phyloP scores from a whole-genome alignment of 2,888 invertebrate species.

The Masnerella sp. region DNA sequence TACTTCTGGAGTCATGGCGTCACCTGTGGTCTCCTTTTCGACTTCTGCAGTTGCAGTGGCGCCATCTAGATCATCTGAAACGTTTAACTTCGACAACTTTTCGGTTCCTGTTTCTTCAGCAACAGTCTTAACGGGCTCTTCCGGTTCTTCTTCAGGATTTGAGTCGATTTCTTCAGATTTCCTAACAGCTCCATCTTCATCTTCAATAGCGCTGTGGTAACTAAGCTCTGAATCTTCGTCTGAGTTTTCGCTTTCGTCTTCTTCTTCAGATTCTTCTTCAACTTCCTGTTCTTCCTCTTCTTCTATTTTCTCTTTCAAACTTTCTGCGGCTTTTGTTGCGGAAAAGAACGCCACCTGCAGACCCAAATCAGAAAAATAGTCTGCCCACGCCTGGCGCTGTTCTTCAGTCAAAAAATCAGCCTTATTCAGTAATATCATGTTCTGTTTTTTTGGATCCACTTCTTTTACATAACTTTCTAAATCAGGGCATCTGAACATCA shows the following conservation, averaged over 20 bases:
- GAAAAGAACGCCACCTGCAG: conserved; percentile 94
- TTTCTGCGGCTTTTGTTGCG: conserved; percentile 83
- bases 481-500: conserved; percentile 95
- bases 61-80: background rate
- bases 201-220: background rate
- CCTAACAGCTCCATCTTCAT: background rate
- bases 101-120: background rate
- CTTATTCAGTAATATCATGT: conserved; percentile 95
- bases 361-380: conserved; percentile 86
- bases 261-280: conserved; percentile 60
- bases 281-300: conserved; percentile 63
- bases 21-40: background rate
- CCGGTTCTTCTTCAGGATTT: background rate
- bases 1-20: background rate
- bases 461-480: conserved; percentile 92
- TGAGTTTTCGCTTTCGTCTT: conserved; percentile 77
- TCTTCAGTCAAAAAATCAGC: conserved; percentile 91
- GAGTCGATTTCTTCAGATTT: background rate
- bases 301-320: conserved; percentile 64
- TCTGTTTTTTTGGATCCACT: conserved; percentile 84
- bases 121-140: background rate
- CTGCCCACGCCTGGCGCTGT: conserved; percentile 91
- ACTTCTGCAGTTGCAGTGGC: background rate
- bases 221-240: conserved; percentile 59
- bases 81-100: too few relatives aligned